Evolutionary conservation across 2,113 vertebrate genomes (phyloP).

Genomic region (Bucco capensis): DNA sequence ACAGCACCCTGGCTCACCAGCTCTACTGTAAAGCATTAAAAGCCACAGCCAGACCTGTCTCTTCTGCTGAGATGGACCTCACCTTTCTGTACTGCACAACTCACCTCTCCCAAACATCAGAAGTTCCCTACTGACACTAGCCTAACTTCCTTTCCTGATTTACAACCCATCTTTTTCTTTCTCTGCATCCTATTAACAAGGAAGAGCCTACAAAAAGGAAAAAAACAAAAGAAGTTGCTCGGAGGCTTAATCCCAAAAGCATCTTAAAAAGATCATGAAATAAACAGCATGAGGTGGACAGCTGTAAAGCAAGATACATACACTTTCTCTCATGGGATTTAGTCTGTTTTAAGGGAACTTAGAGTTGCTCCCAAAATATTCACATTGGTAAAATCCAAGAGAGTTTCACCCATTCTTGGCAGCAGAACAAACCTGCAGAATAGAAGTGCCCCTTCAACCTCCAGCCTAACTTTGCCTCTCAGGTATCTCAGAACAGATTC

Average conservation of each 20-base stretch:
- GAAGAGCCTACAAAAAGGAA: background rate
- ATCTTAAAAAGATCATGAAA: background rate
- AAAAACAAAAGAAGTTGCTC: background rate
- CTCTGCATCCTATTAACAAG: background rate
- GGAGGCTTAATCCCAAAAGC: background rate
- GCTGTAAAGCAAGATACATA: background rate
- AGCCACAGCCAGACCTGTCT: background rate
- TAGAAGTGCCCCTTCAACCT: background rate
- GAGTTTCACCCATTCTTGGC: background rate
- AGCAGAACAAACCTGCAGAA: background rate
- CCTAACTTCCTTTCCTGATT: background rate
- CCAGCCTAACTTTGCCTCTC: background rate
- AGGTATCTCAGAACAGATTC: background rate
- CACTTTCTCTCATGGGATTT: background rate
- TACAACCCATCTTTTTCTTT: background rate
- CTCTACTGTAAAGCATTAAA: background rate
- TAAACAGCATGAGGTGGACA: background rate
- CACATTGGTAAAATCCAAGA: background rate
- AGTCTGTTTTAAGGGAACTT: background rate
- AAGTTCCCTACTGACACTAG: background rate
- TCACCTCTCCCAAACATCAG: background rate
- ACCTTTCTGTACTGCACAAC: background rate
- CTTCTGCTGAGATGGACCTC: background rate
- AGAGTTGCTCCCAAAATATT: background rate
- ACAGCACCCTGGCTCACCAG: background rate